Evolutionary conservation across 37 sponge, comb jelly and placozoan genomes (phyloP), one percentile per base, ranked within the genome.

Genomic region (Crambe crambe): DNA sequence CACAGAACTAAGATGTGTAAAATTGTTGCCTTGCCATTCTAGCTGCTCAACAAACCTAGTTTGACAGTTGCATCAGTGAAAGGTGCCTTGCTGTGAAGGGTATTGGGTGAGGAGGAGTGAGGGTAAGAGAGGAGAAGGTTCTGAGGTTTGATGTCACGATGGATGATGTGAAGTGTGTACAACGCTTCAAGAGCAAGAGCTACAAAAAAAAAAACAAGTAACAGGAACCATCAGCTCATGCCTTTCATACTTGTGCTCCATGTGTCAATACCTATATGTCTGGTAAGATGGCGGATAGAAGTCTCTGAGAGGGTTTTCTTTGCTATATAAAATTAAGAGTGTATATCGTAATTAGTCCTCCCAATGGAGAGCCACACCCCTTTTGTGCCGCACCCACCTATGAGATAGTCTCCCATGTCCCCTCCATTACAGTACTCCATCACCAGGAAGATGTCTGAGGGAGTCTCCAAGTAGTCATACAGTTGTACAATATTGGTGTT

Each of bases 61-160:
- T 90, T 83, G 57, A 90, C 37, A 37, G 87, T 80, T 17, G 82
- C 81, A 17, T 80, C 76, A 57, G 25, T 66, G 39, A 87, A 72
- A 10, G 35, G 25, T 51, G 29, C 62, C 25, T 82, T 40, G n/a
- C 26, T 73, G 58, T 0, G 10, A 12, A 38, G 60, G 57, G 30
- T 62, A 42, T 68, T 30, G 76, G 56, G 43, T 40, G 67, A 69
- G 26, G 56, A 26, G 26, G 71, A 59, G 42, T 72, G 25, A 60
- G 78, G 81, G 56, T 86, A 88, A 42, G 87, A 84, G 59, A 96
- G 92, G 30, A 96, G 92, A 42, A 96, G 78, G 78, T 96, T 96
- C 79, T 93, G 95, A 0, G 97, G 97, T 77, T 96, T 96, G 54
- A 96, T 79, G 66, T 96, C 97, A 25, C 97, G 73, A 75, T 96